These are phyloP conservation scores for Oplegnathus fasciatus DNA, from an alignment of 2,113 vertebrate genomes.

Conservation along the genomic window DNA sequence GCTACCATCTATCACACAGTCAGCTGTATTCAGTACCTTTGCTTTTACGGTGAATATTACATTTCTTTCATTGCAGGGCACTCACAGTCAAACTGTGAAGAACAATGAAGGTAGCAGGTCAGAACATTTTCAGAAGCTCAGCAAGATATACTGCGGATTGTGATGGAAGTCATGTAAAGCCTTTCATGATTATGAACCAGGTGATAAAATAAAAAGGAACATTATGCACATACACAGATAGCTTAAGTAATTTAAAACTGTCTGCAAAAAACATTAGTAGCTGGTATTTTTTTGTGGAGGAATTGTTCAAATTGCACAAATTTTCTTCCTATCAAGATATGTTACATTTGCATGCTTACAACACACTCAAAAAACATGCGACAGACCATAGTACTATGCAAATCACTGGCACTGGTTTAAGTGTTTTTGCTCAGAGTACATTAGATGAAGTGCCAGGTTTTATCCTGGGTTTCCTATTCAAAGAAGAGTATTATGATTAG, in stretches of 20 bases:
- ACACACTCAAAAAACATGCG: not conserved
- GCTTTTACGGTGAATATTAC: not conserved
- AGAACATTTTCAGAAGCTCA: not conserved
- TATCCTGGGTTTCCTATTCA: constrained; percentile 7
- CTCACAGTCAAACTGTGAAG: not conserved
- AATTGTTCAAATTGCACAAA: not conserved
- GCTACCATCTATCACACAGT: constrained; percentile 3
- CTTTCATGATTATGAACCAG: not conserved
- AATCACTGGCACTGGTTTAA: not conserved
- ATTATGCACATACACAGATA: not conserved
- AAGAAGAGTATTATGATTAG: not conserved
- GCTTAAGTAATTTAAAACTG: not conserved
- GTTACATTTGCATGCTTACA: not conserved
- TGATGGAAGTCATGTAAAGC: constrained; percentile 1
- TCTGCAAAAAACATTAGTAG: not conserved
- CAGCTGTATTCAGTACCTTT: not conserved
- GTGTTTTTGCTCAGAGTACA: not conserved
- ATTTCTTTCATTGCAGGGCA: not conserved
- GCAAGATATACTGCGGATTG: not conserved
- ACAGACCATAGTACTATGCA: not conserved
- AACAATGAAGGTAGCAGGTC: not conserved
- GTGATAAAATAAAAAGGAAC: not conserved
- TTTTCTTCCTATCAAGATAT: not conserved
- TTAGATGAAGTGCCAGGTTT: not conserved
- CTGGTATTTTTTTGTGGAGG: not conserved